A percentile compares a stretch with the other conserved stretches of the same genome.
Evolutionary conservation across 92 coral and sea anemone genomes (phyloP).

Genomic region (Pocillopora meandrina): DNA sequence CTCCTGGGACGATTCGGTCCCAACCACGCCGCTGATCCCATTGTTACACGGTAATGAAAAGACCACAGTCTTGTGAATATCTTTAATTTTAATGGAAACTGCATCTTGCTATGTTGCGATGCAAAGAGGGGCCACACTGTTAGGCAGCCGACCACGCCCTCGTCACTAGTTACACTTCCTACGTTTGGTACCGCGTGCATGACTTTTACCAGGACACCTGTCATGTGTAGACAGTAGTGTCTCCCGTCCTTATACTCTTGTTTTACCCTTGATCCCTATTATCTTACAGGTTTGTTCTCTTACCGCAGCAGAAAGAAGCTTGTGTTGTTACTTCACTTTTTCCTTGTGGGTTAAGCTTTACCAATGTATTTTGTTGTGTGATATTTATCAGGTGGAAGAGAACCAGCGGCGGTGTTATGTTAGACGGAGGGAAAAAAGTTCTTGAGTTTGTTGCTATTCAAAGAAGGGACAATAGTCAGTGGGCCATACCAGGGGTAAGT

Average conservation of each 20-base stretch:
- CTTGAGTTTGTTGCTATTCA: conserved; percentile 94
- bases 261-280: neutral
- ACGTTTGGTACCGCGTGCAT: neutral
- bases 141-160: no score
- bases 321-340: neutral
- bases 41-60: conserved; percentile 75
- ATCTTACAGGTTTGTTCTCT: neutral
- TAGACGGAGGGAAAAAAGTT: conserved; percentile 90
- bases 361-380: neutral
- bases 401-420: conserved; percentile 90
- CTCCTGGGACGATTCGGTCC: conserved; percentile 96
- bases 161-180: neutral
- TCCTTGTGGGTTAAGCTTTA: neutral
- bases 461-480: conserved; percentile 91
- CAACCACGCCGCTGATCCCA: conserved; percentile 98
- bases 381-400: conserved; percentile 80
- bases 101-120: no score
- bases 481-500: conserved; percentile 99
- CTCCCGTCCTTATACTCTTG: neutral
- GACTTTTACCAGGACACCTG: neutral
- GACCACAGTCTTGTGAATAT: no score
- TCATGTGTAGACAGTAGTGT: neutral
- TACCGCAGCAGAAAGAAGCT: neutral
- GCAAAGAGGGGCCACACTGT: no score
- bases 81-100: no score